phyloP scores from a whole-genome alignment of 2,888 invertebrate species.

The Julus scandinavius region DNA sequence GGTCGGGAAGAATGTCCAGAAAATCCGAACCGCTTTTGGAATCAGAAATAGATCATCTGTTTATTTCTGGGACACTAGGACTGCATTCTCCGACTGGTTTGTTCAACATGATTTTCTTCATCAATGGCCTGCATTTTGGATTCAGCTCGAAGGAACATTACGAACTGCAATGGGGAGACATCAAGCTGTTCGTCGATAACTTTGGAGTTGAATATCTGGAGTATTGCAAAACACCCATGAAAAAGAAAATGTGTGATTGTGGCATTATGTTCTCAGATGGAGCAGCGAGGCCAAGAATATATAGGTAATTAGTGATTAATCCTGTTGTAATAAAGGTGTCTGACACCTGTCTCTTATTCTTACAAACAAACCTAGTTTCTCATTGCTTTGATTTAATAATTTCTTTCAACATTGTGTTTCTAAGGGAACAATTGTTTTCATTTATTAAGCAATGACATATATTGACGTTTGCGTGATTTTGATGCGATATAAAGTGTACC shows the following conservation, averaged over 20 bases:
- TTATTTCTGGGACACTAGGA: constrained; percentile 55
- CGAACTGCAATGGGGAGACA: constrained; percentile 57
- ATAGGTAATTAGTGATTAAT: neutral
- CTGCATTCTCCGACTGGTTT: constrained; percentile 56
- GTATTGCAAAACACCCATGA: constrained; percentile 55
- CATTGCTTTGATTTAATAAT: too few species aligned
- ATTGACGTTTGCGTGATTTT: too few species aligned
- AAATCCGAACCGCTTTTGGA: constrained; percentile 55
- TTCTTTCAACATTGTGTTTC: too few species aligned
- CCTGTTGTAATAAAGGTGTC: too few species aligned
- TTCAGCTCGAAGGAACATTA: constrained; percentile 56
- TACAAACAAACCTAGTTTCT: too few species aligned
- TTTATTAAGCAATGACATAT: too few species aligned
- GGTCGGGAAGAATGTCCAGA: constrained; percentile 55
- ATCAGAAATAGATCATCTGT: constrained; percentile 55
- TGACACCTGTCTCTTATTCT: too few species aligned
- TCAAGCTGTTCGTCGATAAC: constrained; percentile 51
- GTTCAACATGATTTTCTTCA: constrained; percentile 56
- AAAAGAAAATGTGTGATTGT: constrained; percentile 37
- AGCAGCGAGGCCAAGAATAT: neutral
- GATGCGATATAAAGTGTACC: neutral
- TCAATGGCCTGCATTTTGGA: constrained; percentile 56
- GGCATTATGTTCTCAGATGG: constrained; percentile 16
- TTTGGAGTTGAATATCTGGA: constrained; percentile 56
- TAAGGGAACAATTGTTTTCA: too few species aligned